phyloP scores from a whole-genome alignment of 2,888 invertebrate species.

The Leptinotarsa peninsularis region DNA sequence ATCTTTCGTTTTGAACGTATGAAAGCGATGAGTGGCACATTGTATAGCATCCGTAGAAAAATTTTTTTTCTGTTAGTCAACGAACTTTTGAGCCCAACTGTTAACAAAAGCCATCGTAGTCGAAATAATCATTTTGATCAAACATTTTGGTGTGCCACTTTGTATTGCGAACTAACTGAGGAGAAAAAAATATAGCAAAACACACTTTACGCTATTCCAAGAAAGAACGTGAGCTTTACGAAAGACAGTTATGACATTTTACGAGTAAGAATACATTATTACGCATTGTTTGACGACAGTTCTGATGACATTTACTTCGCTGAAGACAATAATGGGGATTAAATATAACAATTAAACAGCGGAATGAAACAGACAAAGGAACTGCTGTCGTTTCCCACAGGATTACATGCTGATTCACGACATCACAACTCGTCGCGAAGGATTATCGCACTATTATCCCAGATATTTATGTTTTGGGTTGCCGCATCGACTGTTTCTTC shows the following conservation, averaged over 20 bases:
- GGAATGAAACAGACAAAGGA: slow-evolving; percentile 58
- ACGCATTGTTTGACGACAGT: slow-evolving; percentile 62
- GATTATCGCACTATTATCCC: slow-evolving; percentile 53
- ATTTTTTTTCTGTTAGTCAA: too few species aligned
- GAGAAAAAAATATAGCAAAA: slow-evolving; percentile 42
- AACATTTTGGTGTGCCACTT: background rate
- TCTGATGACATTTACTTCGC: slow-evolving; percentile 62
- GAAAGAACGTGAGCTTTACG: slow-evolving; percentile 45
- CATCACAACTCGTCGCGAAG: slow-evolving; percentile 54
- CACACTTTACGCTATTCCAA: slow-evolving; percentile 35
- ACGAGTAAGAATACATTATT: slow-evolving; percentile 57
- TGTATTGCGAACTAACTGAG: slow-evolving; percentile 31
- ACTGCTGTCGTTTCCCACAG: slow-evolving; percentile 65
- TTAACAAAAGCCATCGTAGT: too few species aligned
- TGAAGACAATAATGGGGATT: slow-evolving; percentile 66
- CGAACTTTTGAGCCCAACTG: too few species aligned
- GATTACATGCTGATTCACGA: slow-evolving; percentile 66
- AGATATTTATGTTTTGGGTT: slow-evolving; percentile 48
- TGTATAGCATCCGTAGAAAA: too few species aligned
- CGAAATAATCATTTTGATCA: background rate
- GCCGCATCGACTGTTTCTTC: slow-evolving; percentile 29
- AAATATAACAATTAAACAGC: slow-evolving; percentile 65
- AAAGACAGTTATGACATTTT: slow-evolving; percentile 60
- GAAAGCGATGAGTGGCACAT: too few species aligned
- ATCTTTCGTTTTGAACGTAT: too few species aligned